These are phyloP conservation scores for Scortum barcoo DNA, from an alignment of 2,113 vertebrate genomes.

Conservation along the genomic window DNA sequence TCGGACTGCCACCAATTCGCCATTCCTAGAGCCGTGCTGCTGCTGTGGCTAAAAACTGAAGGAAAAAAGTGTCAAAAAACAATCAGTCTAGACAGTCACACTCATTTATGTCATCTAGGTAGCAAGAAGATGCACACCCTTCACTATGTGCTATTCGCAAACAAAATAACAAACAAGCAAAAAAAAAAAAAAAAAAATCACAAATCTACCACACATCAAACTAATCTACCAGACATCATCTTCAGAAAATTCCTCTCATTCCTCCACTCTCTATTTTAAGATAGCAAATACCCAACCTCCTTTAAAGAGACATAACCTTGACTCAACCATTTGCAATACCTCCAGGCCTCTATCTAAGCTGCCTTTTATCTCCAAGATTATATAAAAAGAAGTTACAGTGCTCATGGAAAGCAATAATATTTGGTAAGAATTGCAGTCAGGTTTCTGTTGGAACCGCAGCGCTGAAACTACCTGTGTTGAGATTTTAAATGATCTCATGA, in stretches of 20 bases:
- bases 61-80: too few species aligned
- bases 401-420: slow-evolving; percentile 12
- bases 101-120: too few species aligned
- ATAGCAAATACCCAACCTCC: slow-evolving; percentile 9
- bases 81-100: too few species aligned
- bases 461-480: slow-evolving; percentile 6
- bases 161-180: too few species aligned
- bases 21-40: too few species aligned
- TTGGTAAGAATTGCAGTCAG: slow-evolving; percentile 10
- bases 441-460: slow-evolving; percentile 7
- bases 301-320: slow-evolving; percentile 43
- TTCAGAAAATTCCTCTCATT: neutral
- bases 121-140: too few species aligned
- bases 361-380: slow-evolving; percentile 28
- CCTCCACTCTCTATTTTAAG: neutral
- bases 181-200: neutral
- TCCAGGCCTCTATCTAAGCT: slow-evolving; percentile 13
- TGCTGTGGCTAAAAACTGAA: too few species aligned
- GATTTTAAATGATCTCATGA: slow-evolving; percentile 2
- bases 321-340: slow-evolving; percentile 22
- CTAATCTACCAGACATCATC: neutral
- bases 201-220: neutral
- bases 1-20: too few species aligned
- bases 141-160: too few species aligned
- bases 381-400: neutral